Base-by-base conservation (phyloP, 2,797 vertebrate genomes). In the Limnodromus scolopaceus region DNA sequence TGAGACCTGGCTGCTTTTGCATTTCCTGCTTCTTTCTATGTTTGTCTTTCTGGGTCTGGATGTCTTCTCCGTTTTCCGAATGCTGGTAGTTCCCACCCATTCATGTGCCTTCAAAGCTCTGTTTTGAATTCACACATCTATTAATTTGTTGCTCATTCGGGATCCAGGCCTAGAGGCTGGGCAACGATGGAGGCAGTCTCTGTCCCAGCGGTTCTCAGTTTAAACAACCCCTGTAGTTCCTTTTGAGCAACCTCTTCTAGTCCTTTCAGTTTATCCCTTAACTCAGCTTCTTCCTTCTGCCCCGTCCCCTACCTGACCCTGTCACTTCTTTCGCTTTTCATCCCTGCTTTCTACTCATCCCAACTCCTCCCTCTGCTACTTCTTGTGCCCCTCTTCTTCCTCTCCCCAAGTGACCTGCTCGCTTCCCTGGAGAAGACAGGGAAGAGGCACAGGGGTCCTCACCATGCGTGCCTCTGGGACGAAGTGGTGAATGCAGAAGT, bases 111-210 rank as follows among this genome's bases (percentile, higher is more conserved):
- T 70, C 30, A 71, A 41, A 69, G 25, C 16, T 68, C 49, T 75
- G n/a, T 65, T 93, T 88, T 36, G 51, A 84, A 54, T 95, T 93
- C 16, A 32, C 41, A 28, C 60, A 41, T 84, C 45, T 53, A 16
- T 82, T 84, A 39, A 88, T 84, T 89, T 90, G 76, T 48, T 87
- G 49, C 43, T 84, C 25, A 16, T 86, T 94, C 81, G 32, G 28
- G 32, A 75, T 82, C 18, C n/a, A 63, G 79, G 65, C 54, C 46
- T 63, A 60, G 41, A 72, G 32, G 58, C 11, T 58, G 54, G 54
- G 32, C 83, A 95, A 7, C 14, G 2, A 11, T 16, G 25, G 58
- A 92, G 28, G n/a, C 25, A 82, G 32, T 45, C 34, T 82, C 72
- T 86, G 38, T 61, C 53, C 22, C 51, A 76, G 60, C 49, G 89